phyloP scores from a whole-genome alignment of 2,113 vertebrate species.

The Phasianus colchicus region DNA sequence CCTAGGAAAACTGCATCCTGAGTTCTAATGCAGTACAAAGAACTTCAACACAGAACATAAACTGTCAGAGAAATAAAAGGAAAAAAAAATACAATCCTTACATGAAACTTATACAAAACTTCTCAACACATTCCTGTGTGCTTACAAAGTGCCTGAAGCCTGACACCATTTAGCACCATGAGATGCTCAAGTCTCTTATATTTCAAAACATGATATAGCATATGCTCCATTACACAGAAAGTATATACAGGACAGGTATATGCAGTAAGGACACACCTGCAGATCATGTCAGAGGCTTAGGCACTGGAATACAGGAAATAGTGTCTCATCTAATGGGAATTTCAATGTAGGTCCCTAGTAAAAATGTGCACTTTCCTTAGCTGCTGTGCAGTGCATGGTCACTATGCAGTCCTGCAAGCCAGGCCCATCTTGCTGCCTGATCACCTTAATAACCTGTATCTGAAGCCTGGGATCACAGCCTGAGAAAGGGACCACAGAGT shows the following conservation, averaged over 20 bases:
- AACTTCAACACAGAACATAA: background rate
- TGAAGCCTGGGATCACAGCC: background rate
- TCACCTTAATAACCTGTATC: background rate
- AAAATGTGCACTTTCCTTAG: background rate
- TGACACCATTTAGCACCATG: background rate
- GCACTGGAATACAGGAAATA: background rate
- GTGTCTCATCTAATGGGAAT: accelerated
- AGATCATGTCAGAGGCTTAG: background rate
- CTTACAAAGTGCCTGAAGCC: background rate
- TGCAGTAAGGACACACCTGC: background rate
- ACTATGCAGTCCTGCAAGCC: accelerated
- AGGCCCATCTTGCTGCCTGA: background rate
- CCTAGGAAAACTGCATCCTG: background rate
- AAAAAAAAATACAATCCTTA: background rate
- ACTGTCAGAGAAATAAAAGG: background rate
- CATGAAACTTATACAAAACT: background rate
- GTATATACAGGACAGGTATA: background rate
- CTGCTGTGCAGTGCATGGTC: background rate
- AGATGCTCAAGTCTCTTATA: background rate
- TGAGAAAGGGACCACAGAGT: background rate
- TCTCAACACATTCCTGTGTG: background rate
- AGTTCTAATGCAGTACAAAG: background rate
- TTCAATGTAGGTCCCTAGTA: background rate
- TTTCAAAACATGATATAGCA: background rate
- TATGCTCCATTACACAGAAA: background rate